Base-by-base conservation (phyloP, 2,888 invertebrate genomes). In the Brenthis ino region DNA sequence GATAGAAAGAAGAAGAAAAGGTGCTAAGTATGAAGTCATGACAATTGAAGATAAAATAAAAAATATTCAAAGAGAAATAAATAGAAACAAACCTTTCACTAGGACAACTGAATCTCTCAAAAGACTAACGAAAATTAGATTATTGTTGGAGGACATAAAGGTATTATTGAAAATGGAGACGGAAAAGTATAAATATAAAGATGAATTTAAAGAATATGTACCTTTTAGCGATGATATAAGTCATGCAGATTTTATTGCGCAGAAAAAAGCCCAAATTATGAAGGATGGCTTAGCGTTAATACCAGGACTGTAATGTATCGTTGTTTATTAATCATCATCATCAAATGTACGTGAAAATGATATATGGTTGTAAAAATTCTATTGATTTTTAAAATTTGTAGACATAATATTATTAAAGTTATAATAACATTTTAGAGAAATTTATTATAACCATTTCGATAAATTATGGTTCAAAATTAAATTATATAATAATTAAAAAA, bases 121-220 rank as follows among this genome's bases (percentile, higher is more conserved):
- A 6, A 60, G 50, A 11, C 50, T 60, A n/a, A 28, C 60, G 6
- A 60, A 60, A 28, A 60, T 60, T n/a, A 60, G 12, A 50, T 28
- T 12, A 1, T 28, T 60, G 6, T 28, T 60, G 6, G 60, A 60
- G 50, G 28, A 60, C 12, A 33, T 60, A 28, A 60, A 60, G 50
- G n/a, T 5, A 28, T 28, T 60, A 12, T 50, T 60, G n/a, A 28
- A 60, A n/a, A 50, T 12, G 11, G 50, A 60, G 50, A n/a, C 12
- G 12, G 11, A 50, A 33, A 50, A 60, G 14, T 6, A 28, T 14
- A 55, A 14, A 57, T 37, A 60, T 50, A 48, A 50, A 12, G 14
- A 60, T 28, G 48, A 24, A 48, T 28, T 60, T 60, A 60, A 60
- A 50, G 16, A 60, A 33, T 60, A 60, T 6, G 48, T 60, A 6